These are phyloP conservation scores for Bombylius discolor DNA, from an alignment of 2,888 invertebrate genomes.

Conservation along the genomic window DNA sequence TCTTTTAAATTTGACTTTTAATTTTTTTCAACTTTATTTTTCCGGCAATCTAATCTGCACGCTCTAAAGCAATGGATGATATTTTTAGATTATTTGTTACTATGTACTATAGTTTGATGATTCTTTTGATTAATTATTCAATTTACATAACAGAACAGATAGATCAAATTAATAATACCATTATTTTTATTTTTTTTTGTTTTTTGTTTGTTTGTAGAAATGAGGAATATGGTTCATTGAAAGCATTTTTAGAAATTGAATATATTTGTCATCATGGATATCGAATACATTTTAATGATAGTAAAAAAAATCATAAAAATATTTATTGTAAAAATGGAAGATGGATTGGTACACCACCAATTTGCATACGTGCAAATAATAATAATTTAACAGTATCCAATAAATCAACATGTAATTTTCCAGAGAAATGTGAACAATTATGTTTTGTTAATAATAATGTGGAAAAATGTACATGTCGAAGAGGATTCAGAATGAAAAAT, in stretches of 20 bases:
- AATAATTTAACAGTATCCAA: background rate
- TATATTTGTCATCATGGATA: constrained; percentile 16
- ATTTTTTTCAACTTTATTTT: too few relatives aligned
- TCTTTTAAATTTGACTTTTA: too few relatives aligned
- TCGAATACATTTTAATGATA: constrained; percentile 7
- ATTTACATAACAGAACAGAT: too few relatives aligned
- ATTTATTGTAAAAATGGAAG: constrained; percentile 14
- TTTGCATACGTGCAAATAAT: constrained; percentile 10
- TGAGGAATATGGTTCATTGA: constrained; percentile 11
- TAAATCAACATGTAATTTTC: constrained; percentile 11
- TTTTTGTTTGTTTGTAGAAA: constrained; percentile 9
- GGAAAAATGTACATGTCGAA: constrained; percentile 37
- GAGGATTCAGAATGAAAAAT: constrained; percentile 34
- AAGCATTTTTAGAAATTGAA: constrained; percentile 16
- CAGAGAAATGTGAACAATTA: constrained; percentile 14
- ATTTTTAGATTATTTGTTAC: too few relatives aligned
- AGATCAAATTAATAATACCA: too few relatives aligned
- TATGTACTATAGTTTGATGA: too few relatives aligned
- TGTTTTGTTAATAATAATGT: constrained; percentile 18
- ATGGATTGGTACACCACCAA: constrained; percentile 15
- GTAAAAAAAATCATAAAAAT: constrained; percentile 7
- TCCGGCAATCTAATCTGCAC: too few relatives aligned
- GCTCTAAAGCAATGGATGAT: too few relatives aligned
- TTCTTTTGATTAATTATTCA: too few relatives aligned
- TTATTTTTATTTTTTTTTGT: too few relatives aligned